Base-by-base conservation (phyloP, 2,797 vertebrate species). In the Lacerta agilis region DNA sequence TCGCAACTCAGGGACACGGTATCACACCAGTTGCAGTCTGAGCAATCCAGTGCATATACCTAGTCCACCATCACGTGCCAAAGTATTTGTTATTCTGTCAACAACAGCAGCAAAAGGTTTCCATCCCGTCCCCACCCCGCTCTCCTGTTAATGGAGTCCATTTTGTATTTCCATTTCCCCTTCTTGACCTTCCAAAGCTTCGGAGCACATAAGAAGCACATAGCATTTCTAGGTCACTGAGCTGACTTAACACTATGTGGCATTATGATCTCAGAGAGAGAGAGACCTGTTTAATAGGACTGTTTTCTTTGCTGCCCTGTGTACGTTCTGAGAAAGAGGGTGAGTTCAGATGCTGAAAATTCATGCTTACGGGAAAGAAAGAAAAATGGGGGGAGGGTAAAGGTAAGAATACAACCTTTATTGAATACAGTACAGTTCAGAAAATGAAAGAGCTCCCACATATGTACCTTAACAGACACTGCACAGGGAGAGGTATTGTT, bases 131-230 rank as follows among this genome's bases (percentile, higher is more conserved):
- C 49, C 49, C 49, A 55, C 13, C 13, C 49, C 38, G 91, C 89
- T 45, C 20, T 17, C 29, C n/a, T 80, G 79, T 86, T 87, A 81
- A 71, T 73, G 87, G 71, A 27, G 87, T 86, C 87, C 58, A 64
- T 79, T 93, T 88, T 87, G 20, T 85, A 71, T 89, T 93, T 88
- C 78, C 36, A 83, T 76, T 73, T 69, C 84, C 69, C 93, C 49
- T 92, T 93, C 81, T 77, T 94, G 91, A 91, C 83, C 85, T 85
- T 66, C 33, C 87, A 55, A 81, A 66, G 79, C 41, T 71, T 75
- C 20, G 64, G 33, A 55, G 23, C 55, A 64, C 81, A 66, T 90
- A 89, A 91, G 92, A 91, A 88, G 5, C 84, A 58, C 80, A 9
- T 86, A 85, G 84, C 72, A 29, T 86, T 90, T 92, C 80, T 75